Conservation (phyloP, 2,113 vertebrate genomes). For the Eretmochelys imbricata region DNA sequence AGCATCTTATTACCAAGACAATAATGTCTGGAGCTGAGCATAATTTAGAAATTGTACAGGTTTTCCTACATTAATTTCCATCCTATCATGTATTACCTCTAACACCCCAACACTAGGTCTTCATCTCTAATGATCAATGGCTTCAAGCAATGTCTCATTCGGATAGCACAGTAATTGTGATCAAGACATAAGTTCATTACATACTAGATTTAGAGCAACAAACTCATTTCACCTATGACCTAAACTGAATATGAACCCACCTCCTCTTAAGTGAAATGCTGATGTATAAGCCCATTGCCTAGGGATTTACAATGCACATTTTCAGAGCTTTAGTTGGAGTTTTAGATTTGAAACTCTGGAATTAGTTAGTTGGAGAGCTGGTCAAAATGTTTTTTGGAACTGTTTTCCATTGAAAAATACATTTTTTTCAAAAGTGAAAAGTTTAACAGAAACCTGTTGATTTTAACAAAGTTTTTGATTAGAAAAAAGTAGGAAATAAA, state of each 20-base stretch:
- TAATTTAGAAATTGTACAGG: background rate
- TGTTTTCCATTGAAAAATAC: background rate
- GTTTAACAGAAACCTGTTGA: background rate
- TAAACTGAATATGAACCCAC: conserved; percentile 43
- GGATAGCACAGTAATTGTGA: conserved; percentile 47
- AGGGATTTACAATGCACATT: conserved; percentile 25
- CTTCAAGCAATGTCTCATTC: conserved; percentile 57
- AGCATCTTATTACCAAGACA: background rate
- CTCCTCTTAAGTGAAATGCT: conserved; percentile 17
- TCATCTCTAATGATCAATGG: conserved; percentile 17
- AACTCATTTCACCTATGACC: conserved; percentile 55
- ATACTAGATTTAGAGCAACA: conserved; percentile 38
- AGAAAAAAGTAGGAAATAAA: background rate
- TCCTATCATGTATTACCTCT: background rate
- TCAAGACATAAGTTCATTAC: conserved; percentile 61
- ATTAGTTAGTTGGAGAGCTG: conserved; percentile 29
- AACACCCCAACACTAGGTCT: background rate
- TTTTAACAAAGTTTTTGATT: background rate
- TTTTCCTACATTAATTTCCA: conserved; percentile 4
- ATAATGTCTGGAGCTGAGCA: background rate
- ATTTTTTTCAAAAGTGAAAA: background rate
- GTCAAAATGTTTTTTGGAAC: background rate
- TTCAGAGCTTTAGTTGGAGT: conserved; percentile 43
- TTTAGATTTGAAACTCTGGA: conserved; percentile 31
- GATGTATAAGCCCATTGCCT: conserved; percentile 13